Base-by-base conservation (phyloP, 2,113 vertebrate species). In the Callopanchax toddi region DNA sequence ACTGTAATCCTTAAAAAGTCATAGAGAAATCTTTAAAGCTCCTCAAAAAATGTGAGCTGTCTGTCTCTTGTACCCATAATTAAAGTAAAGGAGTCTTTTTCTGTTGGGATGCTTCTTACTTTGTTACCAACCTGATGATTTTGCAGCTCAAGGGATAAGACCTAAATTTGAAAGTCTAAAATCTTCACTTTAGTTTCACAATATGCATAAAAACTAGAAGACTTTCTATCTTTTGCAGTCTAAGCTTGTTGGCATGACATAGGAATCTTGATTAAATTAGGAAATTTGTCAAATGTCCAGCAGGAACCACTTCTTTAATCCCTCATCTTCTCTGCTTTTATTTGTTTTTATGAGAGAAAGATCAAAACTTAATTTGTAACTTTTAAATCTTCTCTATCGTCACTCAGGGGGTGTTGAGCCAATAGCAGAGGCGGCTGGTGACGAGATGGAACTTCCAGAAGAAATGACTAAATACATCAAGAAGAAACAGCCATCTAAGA, bases 351-450 rank as follows among this genome's bases (percentile, higher is more conserved):
- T n/a, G n/a, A n/a, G n/a, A n/a, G n/a, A n/a, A n/a, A n/a, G n/a
- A n/a, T n/a, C n/a, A 21, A 32, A 32, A 32, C 6, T 3, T 26
- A 6, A 26, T 26, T 26, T 26, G 3, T 26, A 26, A 2, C 6
- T 32, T 32, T 32, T 32, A 4, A n/a, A 18, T 43, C 45, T 13
- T 2, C 11, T 81, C n/a, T 75, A 22, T 37, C 37, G 76, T 85
- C 71, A 50, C 69, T 78, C 71, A 97, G 95, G 93, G 70, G 93
- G 92, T 22, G 95, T 92, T 48, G 76, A 94, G 78, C 79, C 93
- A 1, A 94, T 96, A 56, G 89, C 84, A 0, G 89, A 92, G 59
- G 57, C 83, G 4, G 87, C 95, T n/a, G 93, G 85, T 44, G 94
- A 95, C 12, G 95, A 95, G 37, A 83, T 79, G 52, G 54, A 84